Evolutionary conservation across 2,113 vertebrate genomes (phyloP), one percentile per base, ranked within the genome.

Genomic region (Pycnonotus jocosus): DNA sequence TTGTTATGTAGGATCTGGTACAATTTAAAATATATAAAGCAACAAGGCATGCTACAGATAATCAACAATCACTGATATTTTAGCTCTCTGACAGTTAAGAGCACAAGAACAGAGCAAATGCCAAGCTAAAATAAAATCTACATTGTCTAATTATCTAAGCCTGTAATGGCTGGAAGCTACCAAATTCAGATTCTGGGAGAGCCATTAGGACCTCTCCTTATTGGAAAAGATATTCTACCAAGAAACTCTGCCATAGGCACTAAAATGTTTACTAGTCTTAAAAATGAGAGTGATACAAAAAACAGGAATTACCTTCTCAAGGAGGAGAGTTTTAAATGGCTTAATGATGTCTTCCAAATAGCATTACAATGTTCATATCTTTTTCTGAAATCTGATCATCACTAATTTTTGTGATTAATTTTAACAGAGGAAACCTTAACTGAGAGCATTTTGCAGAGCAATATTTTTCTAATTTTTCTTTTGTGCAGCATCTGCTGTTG

Each of bases 391-490:
- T 95, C 90, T 56, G 66, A 96, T 95, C 64, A 94, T 96, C 51
- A 16, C 92, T 92, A 90, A 94, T 97, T 96, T 94, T 96, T 91
- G 86, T 96, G 69, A 96, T 97, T 97, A 96, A 95, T 97, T 95
- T 96, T 96, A 95, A 97, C 72, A 86, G 92, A 90, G 77, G 76
- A 90, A 95, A 93, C 69, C 72, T 81, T 96, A 93, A 96, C 96
- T 78, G 86, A 96, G 60, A 96, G 82, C 94, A 95, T 96, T 96
- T 93, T 93, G 93, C 80, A 94, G 76, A 94, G 92, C 93, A 90
- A 80, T 97, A 96, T 95, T 97, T 96, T 93, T 90, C 92, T 95
- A 90, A 97, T 96, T 96, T 97, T 97, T 97, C 95, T 96, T 97
- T 92, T 96, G 93, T 97, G 94, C 86, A 96, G 95, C 96, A 97